A percentile compares a stretch with the other conserved stretches of the same genome.
These are phyloP conservation scores for Volucella inflata DNA, from an alignment of 2,888 invertebrate species.

Conservation along the genomic window DNA sequence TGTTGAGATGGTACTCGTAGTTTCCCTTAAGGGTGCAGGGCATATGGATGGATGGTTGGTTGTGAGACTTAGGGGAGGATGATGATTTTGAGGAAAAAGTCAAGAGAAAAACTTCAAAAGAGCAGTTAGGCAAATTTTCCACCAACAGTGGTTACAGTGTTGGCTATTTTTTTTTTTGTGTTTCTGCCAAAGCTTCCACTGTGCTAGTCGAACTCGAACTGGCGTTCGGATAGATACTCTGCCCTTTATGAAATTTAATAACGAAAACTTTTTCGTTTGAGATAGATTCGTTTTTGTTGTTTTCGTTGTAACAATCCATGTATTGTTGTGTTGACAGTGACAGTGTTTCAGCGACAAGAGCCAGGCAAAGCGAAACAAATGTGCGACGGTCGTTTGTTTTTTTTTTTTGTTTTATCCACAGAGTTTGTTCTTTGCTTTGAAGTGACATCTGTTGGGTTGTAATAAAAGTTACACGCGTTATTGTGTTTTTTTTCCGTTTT, in stretches of 20 bases:
- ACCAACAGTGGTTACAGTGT: slow-evolving; percentile 64
- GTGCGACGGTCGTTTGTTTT: background rate
- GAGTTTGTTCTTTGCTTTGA: slow-evolving; percentile 50
- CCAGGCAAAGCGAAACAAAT: background rate
- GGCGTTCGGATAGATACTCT: no score
- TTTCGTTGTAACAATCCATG: no score
- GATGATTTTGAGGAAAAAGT: slow-evolving; percentile 23
- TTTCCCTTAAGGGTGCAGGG: no score
- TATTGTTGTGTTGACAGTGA: slow-evolving; percentile 35
- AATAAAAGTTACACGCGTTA: slow-evolving; percentile 71
- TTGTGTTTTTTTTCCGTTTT: slow-evolving; percentile 48
- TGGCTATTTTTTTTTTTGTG: slow-evolving; percentile 41
- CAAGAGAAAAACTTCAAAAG: slow-evolving; percentile 68
- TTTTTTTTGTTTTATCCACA: background rate
- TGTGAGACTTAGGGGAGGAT: background rate
- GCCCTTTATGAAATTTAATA: slow-evolving; percentile 71
- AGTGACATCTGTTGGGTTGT: slow-evolving; percentile 74
- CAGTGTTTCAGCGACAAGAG: slow-evolving; percentile 1
- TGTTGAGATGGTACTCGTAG: slow-evolving; percentile 11
- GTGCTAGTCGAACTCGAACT: no score
- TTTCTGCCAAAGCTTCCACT: background rate
- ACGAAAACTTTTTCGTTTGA: slow-evolving; percentile 69
- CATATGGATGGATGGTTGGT: background rate
- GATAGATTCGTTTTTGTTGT: slow-evolving; percentile 59
- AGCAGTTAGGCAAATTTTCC: slow-evolving; percentile 71